Percentiles rank a stretch among this genome's conserved stretches.
These are phyloP conservation scores for Cyanoliseus patagonus DNA, from an alignment of 2,113 vertebrate genomes.

Conservation along the genomic window DNA sequence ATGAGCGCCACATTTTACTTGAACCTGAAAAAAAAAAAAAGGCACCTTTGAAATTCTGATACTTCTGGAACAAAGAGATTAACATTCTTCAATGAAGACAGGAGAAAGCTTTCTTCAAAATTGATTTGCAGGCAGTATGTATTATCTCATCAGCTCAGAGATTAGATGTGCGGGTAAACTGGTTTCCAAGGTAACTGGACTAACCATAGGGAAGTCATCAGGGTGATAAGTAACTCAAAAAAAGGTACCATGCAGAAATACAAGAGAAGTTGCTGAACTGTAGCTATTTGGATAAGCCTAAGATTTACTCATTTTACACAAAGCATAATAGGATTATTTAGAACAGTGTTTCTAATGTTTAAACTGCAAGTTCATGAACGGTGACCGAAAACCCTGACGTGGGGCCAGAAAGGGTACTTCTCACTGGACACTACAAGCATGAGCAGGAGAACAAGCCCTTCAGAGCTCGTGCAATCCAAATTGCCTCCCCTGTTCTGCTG, in stretches of 20 bases:
- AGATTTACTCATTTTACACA: background rate
- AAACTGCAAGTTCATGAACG: background rate
- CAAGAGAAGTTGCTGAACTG: background rate
- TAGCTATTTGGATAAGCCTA: background rate
- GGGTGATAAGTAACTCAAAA: conserved; percentile 33
- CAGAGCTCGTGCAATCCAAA: accelerated
- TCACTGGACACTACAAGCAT: background rate
- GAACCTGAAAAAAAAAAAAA: background rate
- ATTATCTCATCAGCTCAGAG: conserved; percentile 16
- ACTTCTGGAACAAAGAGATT: conserved; percentile 5
- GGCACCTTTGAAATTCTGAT: background rate
- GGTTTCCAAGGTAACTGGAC: conserved; percentile 57
- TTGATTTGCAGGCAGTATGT: background rate
- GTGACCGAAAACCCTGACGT: background rate
- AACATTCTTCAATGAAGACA: conserved; percentile 33
- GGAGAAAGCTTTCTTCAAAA: background rate
- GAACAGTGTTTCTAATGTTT: background rate
- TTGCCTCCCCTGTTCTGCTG: background rate
- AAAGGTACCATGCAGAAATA: background rate
- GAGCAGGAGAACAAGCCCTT: background rate
- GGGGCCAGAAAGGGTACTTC: background rate
- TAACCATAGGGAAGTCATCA: conserved; percentile 33
- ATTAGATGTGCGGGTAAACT: background rate
- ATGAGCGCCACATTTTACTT: background rate
- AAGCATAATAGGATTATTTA: background rate